Evolutionary conservation across 2,888 invertebrate genomes (phyloP).

Genomic region (Agrypnus murinus): DNA sequence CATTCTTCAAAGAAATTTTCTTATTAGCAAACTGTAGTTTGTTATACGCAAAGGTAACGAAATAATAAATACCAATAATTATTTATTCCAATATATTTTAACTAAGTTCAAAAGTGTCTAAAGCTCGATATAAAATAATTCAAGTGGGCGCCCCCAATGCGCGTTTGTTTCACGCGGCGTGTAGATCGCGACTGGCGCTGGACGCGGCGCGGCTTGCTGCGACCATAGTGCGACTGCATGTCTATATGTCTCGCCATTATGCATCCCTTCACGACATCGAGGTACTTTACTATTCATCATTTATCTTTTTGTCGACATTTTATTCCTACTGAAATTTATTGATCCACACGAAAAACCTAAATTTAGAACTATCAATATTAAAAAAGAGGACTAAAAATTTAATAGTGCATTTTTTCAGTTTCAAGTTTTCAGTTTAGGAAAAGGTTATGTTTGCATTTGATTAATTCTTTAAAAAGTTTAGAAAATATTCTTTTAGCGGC

Average conservation of each 20-base stretch:
- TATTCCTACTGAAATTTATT: slow-evolving; percentile 24
- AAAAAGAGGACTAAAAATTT: no score
- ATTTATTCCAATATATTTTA: slow-evolving; percentile 16
- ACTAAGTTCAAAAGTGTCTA: slow-evolving; percentile 40
- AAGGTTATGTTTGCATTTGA: no score
- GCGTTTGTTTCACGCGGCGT: slow-evolving; percentile 57
- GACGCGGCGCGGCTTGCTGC: slow-evolving; percentile 47
- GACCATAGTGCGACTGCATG: slow-evolving; percentile 48
- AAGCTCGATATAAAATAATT: slow-evolving; percentile 43
- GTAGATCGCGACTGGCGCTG: slow-evolving; percentile 57
- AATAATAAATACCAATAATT: slow-evolving; percentile 1
- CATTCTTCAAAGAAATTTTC: slow-evolving; percentile 30
- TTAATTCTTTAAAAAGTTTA: no score
- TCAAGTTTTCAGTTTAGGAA: no score
- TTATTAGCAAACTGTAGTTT: slow-evolving; percentile 6
- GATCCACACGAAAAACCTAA: slow-evolving; percentile 26
- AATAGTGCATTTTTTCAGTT: no score
- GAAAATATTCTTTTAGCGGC: no score
- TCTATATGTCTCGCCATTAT: slow-evolving; percentile 48
- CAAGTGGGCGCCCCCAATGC: slow-evolving; percentile 46
- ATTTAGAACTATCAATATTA: no score
- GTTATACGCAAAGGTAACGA: slow-evolving; percentile 2
- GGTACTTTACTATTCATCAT: slow-evolving; percentile 44
- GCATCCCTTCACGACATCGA: slow-evolving; percentile 41
- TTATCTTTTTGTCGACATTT: slow-evolving; percentile 36